Conservation (phyloP, 2,113 vertebrate species). For the Cygnus buccinator region DNA sequence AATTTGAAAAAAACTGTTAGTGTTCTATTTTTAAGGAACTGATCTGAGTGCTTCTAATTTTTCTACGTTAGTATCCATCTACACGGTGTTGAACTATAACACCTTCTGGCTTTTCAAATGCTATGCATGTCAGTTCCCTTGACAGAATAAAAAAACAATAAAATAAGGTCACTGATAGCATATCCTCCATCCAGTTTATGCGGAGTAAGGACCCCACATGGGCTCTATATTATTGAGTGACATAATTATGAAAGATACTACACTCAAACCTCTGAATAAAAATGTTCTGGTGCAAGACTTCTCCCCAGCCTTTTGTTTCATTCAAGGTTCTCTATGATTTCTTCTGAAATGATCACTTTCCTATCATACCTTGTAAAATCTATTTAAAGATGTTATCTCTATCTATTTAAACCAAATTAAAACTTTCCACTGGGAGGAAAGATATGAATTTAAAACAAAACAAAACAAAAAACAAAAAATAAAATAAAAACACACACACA, state of each 20-base stretch:
- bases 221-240: slow-evolving; percentile 57
- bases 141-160: slow-evolving; percentile 67
- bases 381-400: neutral
- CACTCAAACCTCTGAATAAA: slow-evolving; percentile 49
- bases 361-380: slow-evolving; percentile 12
- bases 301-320: slow-evolving; percentile 22
- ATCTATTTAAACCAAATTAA: slow-evolving; percentile 55
- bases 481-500: too few species aligned
- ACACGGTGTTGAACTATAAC: slow-evolving; percentile 58
- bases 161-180: slow-evolving; percentile 63
- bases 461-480: neutral
- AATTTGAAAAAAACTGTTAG: slow-evolving; percentile 32
- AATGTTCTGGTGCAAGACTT: slow-evolving; percentile 34
- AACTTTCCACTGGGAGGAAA: slow-evolving; percentile 27
- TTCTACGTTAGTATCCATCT: slow-evolving; percentile 61
- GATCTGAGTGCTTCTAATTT: slow-evolving; percentile 48
- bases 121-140: slow-evolving; percentile 66
- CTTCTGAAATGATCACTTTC: slow-evolving; percentile 41
- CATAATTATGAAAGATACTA: slow-evolving; percentile 64
- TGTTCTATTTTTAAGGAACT: slow-evolving; percentile 50
- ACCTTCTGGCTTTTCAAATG: slow-evolving; percentile 63
- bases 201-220: slow-evolving; percentile 36
- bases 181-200: slow-evolving; percentile 44
- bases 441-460: neutral
- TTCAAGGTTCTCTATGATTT: slow-evolving; percentile 17